phyloP scores from a whole-genome alignment of 2,888 invertebrate species.

The Anoncus sp. region DNA sequence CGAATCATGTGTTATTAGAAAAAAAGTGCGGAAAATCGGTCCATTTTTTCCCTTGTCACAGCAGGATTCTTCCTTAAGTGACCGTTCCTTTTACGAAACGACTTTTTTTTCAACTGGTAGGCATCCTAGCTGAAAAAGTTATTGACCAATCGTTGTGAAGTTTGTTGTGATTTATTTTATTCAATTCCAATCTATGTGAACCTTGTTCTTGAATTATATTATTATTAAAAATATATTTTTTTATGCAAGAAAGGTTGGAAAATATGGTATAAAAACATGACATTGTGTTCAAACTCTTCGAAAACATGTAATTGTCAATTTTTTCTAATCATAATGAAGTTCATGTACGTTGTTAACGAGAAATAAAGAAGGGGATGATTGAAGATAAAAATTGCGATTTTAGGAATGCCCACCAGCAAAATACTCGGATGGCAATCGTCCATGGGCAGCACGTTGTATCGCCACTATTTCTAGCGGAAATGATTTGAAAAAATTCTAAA shows the following conservation, averaged over 20 bases:
- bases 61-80: no score
- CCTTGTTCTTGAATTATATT: constrained; percentile 37
- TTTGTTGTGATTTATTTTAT: constrained; percentile 34
- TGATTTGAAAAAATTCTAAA: constrained; percentile 4
- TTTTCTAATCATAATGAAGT: constrained; percentile 28
- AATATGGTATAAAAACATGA: constrained; percentile 39
- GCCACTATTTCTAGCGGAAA: constrained; percentile 5
- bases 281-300: constrained; percentile 36
- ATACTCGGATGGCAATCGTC: constrained; percentile 13
- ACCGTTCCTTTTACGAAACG: constrained; percentile 3
- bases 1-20: no score
- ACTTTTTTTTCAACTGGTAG: constrained; percentile 43
- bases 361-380: constrained; percentile 21
- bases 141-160: constrained; percentile 8
- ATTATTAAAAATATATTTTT: constrained; percentile 43
- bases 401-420: constrained; percentile 32
- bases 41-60: background rate
- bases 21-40: no score
- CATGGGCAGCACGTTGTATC: constrained; percentile 6
- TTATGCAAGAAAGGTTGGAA: constrained; percentile 28
- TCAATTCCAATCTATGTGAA: constrained; percentile 33
- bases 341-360: constrained; percentile 33
- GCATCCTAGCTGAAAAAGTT: background rate
- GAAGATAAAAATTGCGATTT: constrained; percentile 35
- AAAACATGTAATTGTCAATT: constrained; percentile 12